Evolutionary conservation across 2,888 invertebrate species (phyloP), one percentile per base, ranked within the genome.

Genomic region (Charanyca ferruginea): DNA sequence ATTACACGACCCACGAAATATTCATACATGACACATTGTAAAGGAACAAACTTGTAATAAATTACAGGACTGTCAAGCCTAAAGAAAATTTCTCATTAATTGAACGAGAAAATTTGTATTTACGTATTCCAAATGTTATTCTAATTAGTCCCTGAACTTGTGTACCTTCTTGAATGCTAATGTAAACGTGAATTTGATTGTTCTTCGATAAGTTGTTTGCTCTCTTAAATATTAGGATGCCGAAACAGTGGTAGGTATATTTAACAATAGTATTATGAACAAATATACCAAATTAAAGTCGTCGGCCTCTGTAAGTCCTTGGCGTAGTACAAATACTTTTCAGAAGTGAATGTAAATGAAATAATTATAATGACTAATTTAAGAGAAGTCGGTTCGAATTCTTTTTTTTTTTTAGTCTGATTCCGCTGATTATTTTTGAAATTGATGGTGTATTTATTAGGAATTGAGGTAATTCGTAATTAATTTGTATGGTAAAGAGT

Each of bases 11-110:
- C 74, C 42, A 66, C 57, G 58, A 55, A 51, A 66, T 73, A 22
- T 49, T 47, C 44, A 62, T 59, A 67, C 44, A 54, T 41, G 58
- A 66, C 67, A 73, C 54, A 51, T 51, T 61, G 49, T 67, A 48
- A 76, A 42, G 22, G 35, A n/a, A 52, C 55, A 65, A 66, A 61
- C 6, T 66, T 61, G 49, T 61, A 54, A 75, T 73, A 77, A 74
- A 74, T 75, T 75, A 75, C 54, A 0, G 38, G 41, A 53, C 61
- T 58, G 61, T 63, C 54, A 49, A 41, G 57, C 48, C 23, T 63
- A 8, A 49, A 60, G 65, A 59, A 78, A 67, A 63, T 74, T 48
- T 57, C 51, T 55, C 47, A 55, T 58, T 80, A 67, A 68, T 77
- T 64, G 60, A 65, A 47, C 35, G 57, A 57, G 61, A 72, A 74